Conservation (phyloP, 2,113 vertebrate genomes). For the Pollimyrus isidori region DNA sequence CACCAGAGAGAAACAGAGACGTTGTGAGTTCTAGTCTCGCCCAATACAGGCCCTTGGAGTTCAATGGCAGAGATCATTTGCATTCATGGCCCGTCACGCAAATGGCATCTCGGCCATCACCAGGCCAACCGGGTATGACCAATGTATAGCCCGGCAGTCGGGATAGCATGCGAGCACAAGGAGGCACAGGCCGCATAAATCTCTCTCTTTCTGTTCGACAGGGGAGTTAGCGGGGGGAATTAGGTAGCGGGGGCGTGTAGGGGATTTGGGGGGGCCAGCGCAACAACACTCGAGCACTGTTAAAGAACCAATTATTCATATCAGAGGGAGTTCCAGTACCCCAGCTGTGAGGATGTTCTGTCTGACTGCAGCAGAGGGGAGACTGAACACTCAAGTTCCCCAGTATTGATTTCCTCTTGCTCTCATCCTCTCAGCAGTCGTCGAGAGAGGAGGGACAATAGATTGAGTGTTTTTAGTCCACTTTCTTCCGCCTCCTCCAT, state of each 20-base stretch:
- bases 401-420: conserved; percentile 31
- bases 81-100: neutral
- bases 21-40: neutral
- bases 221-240: neutral
- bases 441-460: conserved; percentile 22
- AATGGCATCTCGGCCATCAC: conserved; percentile 39
- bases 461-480: conserved; percentile 24
- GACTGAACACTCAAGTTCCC: conserved; percentile 33
- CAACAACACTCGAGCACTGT: neutral
- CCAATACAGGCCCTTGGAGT: neutral
- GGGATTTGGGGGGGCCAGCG: conserved; percentile 5
- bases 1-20: neutral
- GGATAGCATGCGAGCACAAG: conserved; percentile 67
- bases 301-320: conserved; percentile 15
- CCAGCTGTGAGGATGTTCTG: conserved; percentile 16
- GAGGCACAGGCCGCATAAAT: conserved; percentile 71
- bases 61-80: neutral
- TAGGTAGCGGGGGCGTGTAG: neutral
- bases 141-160: conserved; percentile 68
- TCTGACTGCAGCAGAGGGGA: conserved; percentile 14
- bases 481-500: conserved; percentile 20
- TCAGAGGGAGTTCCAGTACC: conserved; percentile 11
- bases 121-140: conserved; percentile 52
- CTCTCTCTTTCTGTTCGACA: conserved; percentile 68
- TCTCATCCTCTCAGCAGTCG: conserved; percentile 7